Evolutionary conservation across 2,888 invertebrate species (phyloP), one percentile per base, ranked within the genome.

Genomic region (Macrosiphum euphorbiae): DNA sequence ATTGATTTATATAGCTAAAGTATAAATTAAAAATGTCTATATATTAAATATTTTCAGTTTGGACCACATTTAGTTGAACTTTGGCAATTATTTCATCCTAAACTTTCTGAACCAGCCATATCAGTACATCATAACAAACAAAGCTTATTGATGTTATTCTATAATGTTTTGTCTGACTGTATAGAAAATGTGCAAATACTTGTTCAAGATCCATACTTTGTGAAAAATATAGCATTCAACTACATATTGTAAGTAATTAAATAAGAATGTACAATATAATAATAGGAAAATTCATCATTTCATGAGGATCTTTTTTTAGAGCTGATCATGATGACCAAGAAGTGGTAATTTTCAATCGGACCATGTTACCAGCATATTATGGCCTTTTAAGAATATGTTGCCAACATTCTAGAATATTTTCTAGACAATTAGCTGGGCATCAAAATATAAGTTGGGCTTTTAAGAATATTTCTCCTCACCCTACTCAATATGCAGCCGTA

Each of bases 391-490:
- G 98, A 95, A 97, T 99, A 96, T 99, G 98, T 96, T 99, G 99
- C 95, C 98, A 98, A 95, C 98, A 98, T 95, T 99, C 99, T 11
- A 97, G 97, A 88, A 96, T 97, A 50, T 98, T 99, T 96, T 98
- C 98, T 11, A 97, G 98, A 92, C 97, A 98, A 95, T 96, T 99
- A 94, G 98, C 98, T 0, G 97, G 97, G 95, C 99, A 99, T 96
- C 99, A 99, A 96, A 99, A 99, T 96, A 97, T 99, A 87, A 98
- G 98, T 95, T 99, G 99, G 99, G 99, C 99, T 52, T 99, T 99
- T 96, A 98, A 99, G 95, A 99, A 99, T 96, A 99, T 99, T 95
- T 98, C 98, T 61, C 98, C 99, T n/a, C 98, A 98, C 96, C 98
- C 98, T 13, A 98, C 98, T 47, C 98, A 99, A 95, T 99, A 99